Evolutionary conservation across 1,140 invertebrate species (phyloP).

Genomic region (Acromyrmex heyeri): DNA sequence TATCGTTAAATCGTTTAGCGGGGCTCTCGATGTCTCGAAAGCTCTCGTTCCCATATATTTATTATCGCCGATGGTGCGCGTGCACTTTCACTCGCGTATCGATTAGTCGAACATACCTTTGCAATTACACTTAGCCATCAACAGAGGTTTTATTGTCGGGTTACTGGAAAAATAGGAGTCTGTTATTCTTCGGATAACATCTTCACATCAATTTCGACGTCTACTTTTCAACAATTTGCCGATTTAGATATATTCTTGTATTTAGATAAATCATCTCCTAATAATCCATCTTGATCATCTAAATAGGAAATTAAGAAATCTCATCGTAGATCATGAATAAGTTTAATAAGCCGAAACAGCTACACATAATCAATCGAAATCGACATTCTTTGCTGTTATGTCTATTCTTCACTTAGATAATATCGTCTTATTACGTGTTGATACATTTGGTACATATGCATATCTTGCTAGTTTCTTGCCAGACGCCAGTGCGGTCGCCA

Average conservation of each 20-base stretch:
- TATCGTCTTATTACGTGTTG: slow-evolving; percentile 28
- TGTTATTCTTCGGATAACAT: not conserved
- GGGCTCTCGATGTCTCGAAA: slow-evolving; percentile 45
- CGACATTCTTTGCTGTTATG: not conserved
- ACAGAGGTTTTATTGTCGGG: slow-evolving; percentile 19
- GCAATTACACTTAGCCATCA: slow-evolving; percentile 28
- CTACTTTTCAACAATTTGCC: not conserved
- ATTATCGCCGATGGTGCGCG: slow-evolving; percentile 18
- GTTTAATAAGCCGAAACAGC: not conserved
- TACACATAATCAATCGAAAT: not conserved
- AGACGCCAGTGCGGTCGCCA: not conserved
- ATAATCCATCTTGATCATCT: not conserved
- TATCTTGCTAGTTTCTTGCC: not conserved
- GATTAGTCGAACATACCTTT: slow-evolving; percentile 44
- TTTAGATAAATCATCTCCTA: not conserved
- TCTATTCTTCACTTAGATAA: slow-evolving; percentile 5
- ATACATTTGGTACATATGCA: not conserved
- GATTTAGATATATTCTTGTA: not conserved
- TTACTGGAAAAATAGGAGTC: not conserved
- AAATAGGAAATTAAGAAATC: not conserved
- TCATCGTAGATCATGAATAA: not conserved
- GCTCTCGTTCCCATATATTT: slow-evolving; percentile 29
- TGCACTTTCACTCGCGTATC: slow-evolving; percentile 40
- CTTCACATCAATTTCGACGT: not conserved
- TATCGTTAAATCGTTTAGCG: slow-evolving; percentile 16